Evolutionary conservation across 2,888 invertebrate species (phyloP).

Genomic region (Caenorhabditis zanzibari): DNA sequence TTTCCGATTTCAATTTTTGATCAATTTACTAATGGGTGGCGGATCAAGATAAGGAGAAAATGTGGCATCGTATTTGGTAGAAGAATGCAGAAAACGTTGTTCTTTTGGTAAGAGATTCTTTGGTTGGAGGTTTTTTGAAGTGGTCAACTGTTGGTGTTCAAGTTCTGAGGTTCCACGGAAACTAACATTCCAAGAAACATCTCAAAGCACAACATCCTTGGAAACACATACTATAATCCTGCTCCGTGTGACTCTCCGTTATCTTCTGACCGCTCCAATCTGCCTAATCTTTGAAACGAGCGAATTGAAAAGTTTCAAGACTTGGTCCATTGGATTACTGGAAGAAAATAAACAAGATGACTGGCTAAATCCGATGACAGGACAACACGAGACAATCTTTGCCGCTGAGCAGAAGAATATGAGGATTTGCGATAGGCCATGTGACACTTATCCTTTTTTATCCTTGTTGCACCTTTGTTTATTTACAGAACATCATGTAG

Average conservation of each 20-base stretch:
- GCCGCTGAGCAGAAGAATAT: slow-evolving; percentile 18
- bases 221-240: slow-evolving; percentile 37
- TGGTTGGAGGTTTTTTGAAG: no score
- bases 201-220: not conserved
- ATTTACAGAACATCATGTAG: slow-evolving; percentile 18
- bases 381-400: slow-evolving; percentile 42
- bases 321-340: slow-evolving; percentile 33
- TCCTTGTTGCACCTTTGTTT: slow-evolving; percentile 45
- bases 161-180: not conserved
- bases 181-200: not conserved
- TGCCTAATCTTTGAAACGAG: slow-evolving; percentile 46
- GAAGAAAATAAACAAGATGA: slow-evolving; percentile 41
- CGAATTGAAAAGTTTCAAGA: slow-evolving; percentile 42
- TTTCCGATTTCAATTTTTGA: slow-evolving; percentile 23
- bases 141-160: no score
- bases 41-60: not conserved
- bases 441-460: slow-evolving; percentile 30
- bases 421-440: slow-evolving; percentile 20
- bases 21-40: slow-evolving; percentile 9
- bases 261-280: slow-evolving; percentile 12
- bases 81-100: no score
- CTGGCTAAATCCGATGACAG: slow-evolving; percentile 48
- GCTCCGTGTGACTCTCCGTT: slow-evolving; percentile 7
- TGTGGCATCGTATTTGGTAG: not conserved
- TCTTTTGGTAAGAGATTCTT: not conserved